Evolutionary conservation across 2,113 vertebrate genomes (phyloP), one percentile per base, ranked within the genome.

Genomic region (Oostethus manadensis): DNA sequence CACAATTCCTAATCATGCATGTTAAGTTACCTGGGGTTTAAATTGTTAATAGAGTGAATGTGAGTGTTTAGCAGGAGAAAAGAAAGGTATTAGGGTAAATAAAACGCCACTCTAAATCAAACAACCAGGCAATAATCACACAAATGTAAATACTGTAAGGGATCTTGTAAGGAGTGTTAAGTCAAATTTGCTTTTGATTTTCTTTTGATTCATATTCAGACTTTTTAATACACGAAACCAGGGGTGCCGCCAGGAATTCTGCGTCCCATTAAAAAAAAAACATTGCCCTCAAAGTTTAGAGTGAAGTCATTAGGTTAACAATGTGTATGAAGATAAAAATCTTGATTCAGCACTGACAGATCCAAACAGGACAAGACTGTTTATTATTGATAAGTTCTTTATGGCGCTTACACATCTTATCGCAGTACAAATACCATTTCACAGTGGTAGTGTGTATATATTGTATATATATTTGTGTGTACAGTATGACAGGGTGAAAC

Each of bases 301-400:
- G 1, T n/a, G 47, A 56, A 51, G 46, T 43, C 10, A 49, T 46
- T 44, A 58, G 61, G 58, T 68, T 54, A 70, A 71, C 51, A 42
- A 13, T 61, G 56, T 47, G 29, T n/a, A n/a, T n/a, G n/a, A n/a
- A n/a, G n/a, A n/a, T n/a, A n/a, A n/a, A 62, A n/a, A 76, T 81
- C 50, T 68, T 23, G 54, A 58, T 60, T 44, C 51, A 42, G 50
- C n/a, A 56, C 42, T 66, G 56, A 71, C 61, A 59, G 63, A 57
- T 68, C 46, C 26, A 67, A 67, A 51, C 57, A 49, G 18, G 42
- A 42, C 44, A 46, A 48, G n/a, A 63, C 8, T 74, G 63, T 74
- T 73, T 77, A 68, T 70, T 47, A 65, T 18, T 63, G 70, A 67
- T 57, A 44, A 15, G 61, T 68, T 49, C 49, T 72, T 70, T 47